A percentile compares a stretch with the other conserved stretches of the same genome.
These are phyloP conservation scores for Tetanocera ferruginea DNA, from an alignment of 2,888 invertebrate species.

Conservation along the genomic window DNA sequence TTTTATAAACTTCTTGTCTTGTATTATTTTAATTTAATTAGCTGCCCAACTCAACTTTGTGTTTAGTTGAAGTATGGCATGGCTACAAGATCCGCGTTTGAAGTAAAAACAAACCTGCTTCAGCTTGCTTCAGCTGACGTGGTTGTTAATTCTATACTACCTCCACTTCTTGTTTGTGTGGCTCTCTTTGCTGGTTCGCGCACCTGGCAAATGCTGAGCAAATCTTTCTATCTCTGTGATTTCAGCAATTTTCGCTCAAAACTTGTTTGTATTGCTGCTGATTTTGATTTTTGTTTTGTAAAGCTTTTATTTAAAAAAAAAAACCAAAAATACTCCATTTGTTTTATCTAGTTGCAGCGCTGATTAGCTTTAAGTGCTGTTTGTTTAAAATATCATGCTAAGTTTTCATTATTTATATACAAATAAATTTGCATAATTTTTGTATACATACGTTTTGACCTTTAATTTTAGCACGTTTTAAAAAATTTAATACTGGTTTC, in stretches of 20 bases:
- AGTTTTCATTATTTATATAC: no score
- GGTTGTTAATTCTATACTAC: not conserved
- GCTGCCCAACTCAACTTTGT: not conserved
- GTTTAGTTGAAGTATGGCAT: not conserved
- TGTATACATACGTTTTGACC: no score
- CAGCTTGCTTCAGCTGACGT: not conserved
- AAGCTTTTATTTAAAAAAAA: not conserved
- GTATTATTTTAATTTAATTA: not conserved
- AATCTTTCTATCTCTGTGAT: slow-evolving; percentile 24
- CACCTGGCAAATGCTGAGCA: not conserved
- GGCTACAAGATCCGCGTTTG: not conserved
- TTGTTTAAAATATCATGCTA: no score
- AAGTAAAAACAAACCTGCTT: not conserved
- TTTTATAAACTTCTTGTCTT: not conserved
- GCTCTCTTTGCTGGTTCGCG: slow-evolving; percentile 9
- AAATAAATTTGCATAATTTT: no score
- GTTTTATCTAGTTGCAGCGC: slow-evolving; percentile 15
- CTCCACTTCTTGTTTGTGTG: not conserved
- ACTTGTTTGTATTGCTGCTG: slow-evolving; percentile 28
- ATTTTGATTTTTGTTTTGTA: slow-evolving; percentile 10
- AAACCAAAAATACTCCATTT: slow-evolving; percentile 40
- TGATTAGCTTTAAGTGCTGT: no score
- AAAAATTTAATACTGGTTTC: no score
- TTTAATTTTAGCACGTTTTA: no score
- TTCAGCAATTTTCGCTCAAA: slow-evolving; percentile 8